phyloP scores from a whole-genome alignment of 2,888 invertebrate species.

The Hydropsyche betteni region DNA sequence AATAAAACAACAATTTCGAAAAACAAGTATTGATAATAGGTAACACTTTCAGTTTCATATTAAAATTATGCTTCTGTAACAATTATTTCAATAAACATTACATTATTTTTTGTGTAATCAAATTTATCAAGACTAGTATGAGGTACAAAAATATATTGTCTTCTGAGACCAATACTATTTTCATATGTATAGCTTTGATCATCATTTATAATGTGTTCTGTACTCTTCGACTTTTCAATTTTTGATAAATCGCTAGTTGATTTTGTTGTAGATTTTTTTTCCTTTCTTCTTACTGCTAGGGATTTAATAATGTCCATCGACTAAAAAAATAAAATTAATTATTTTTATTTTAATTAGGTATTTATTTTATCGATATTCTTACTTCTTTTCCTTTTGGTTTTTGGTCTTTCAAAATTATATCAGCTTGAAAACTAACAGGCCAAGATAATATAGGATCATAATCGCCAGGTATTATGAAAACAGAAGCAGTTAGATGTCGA shows the following conservation, averaged over 20 bases:
- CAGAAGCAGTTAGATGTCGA: conserved; percentile 74
- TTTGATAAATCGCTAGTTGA: conserved; percentile 54
- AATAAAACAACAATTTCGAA: not conserved
- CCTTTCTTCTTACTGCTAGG: conserved; percentile 66
- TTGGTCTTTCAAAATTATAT: conserved; percentile 73
- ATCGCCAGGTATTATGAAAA: conserved; percentile 74
- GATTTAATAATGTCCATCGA: conserved; percentile 72
- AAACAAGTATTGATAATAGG: too few relatives aligned
- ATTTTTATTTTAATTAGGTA: not conserved
- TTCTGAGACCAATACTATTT: conserved; percentile 58
- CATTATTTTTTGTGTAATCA: conserved; percentile 68
- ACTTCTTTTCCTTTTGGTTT: conserved; percentile 63
- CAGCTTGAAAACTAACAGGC: conserved; percentile 76
- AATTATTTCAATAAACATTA: conserved; percentile 70
- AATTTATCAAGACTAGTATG: conserved; percentile 70
- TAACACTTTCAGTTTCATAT: not conserved
- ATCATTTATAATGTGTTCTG: not conserved
- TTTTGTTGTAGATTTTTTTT: conserved; percentile 28
- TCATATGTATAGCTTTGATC: not conserved
- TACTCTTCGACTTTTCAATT: not conserved
- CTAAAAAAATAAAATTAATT: conserved; percentile 55
- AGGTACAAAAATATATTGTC: conserved; percentile 73
- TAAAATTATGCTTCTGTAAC: conserved; percentile 53
- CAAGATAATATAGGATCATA: conserved; percentile 77
- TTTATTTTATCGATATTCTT: not conserved